Base-by-base conservation (phyloP, 2,113 vertebrate species). In the Podarcis cretensis region DNA sequence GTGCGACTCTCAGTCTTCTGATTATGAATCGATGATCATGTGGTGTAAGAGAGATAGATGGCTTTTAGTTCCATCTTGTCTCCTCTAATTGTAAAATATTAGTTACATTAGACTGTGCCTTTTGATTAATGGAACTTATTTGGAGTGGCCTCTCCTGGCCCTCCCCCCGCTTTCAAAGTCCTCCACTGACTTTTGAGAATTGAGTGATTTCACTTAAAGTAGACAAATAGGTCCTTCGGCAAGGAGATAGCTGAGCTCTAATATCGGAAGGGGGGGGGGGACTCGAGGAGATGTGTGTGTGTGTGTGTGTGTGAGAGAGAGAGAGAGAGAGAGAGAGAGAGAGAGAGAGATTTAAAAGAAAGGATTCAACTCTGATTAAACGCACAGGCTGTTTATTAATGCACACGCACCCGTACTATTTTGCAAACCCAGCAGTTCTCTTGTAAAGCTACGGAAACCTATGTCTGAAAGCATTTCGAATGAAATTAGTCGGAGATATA, bases 51-150 rank as follows among this genome's bases (percentile, higher is more conserved):
- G 98, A 99, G 98, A 99, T 99, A 98, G 99, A 99, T 99, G 98
- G 98, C 97, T 98, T 97, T 97, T 97, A 98, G 98, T 98, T 98
- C 98, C 98, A 98, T 98, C 98, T 98, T 99, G 98, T 99, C 99
- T 99, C 97, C 98, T 99, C 98, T 99, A 99, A 99, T 99, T 99
- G 99, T 99, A 99, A 99, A 99, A 99, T 99, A 99, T 99, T 99
- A 99, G 98, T 99, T 99, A 99, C 99, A 99, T 99, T 99, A 99
- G 98, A 98, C 98, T 98, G 98, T 98, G 98, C 98, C 97, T 98
- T 97, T 98, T 99, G 99, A 99, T 99, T 99, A 99, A 99, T 99
- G 98, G 98, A 98, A 99, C 98, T 99, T 99, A 99, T 99, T 99
- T 99, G 98, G 98, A 98, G 98, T 98, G 97, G 98, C 98, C 98